These are phyloP conservation scores for Proteles cristata DNA, from an alignment of 2,113 vertebrate species.

Conservation along the genomic window DNA sequence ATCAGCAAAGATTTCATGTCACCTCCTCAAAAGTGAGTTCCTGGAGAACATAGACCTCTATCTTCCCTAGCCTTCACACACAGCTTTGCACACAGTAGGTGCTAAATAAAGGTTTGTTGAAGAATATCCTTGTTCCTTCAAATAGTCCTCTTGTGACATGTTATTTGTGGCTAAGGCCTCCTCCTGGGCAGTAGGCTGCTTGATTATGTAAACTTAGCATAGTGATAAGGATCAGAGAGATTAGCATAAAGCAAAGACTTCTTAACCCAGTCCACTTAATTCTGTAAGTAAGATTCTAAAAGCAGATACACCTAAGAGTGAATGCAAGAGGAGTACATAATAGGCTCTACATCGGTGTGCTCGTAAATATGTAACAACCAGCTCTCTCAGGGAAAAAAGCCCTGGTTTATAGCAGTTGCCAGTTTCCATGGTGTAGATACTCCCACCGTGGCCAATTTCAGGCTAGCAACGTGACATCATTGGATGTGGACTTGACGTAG, in stretches of 20 bases:
- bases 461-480: background rate
- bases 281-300: constrained; percentile 34
- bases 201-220: background rate
- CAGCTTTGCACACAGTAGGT: background rate
- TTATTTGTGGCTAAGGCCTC: constrained; percentile 10
- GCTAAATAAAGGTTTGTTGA: background rate
- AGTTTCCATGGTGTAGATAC: constrained; percentile 14
- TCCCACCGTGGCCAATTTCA: background rate
- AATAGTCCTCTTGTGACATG: background rate
- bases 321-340: background rate
- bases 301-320: background rate
- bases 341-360: background rate
- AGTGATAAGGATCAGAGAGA: background rate
- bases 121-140: constrained; percentile 29
- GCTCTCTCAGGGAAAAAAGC: background rate
- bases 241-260: background rate
- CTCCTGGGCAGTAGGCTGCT: background rate
- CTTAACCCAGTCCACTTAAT: background rate
- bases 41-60: background rate
- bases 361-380: background rate
- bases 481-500: background rate
- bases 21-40: background rate
- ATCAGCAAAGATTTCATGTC: background rate
- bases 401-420: background rate
- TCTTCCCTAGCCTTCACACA: background rate